Conservation (phyloP, 2,797 vertebrate species). For the Acanthurus leucopareius region DNA sequence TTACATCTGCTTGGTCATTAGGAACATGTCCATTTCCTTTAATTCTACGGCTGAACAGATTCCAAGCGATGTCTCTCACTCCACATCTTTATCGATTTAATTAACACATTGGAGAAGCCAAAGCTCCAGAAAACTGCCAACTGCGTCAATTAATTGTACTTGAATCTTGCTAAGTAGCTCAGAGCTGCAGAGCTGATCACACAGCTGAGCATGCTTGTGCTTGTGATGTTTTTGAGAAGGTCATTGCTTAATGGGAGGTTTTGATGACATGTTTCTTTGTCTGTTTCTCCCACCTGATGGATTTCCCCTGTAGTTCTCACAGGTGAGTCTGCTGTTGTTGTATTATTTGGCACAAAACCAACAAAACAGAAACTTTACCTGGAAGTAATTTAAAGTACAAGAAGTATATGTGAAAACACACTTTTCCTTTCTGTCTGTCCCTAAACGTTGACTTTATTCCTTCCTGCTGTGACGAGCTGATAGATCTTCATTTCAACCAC, state of each 20-base stretch:
- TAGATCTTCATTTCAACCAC: background rate
- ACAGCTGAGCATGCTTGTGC: background rate
- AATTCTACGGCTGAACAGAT: constrained; percentile 55
- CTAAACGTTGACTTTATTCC: background rate
- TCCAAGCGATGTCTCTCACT: constrained; percentile 42
- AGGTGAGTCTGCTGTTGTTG: constrained; percentile 76
- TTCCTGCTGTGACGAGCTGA: background rate
- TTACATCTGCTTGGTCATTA: constrained; percentile 53
- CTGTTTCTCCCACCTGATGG: constrained; percentile 44
- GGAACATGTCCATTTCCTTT: constrained; percentile 47
- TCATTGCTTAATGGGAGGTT: constrained; percentile 4
- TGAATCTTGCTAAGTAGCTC: constrained; percentile 22
- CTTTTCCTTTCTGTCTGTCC: background rate
- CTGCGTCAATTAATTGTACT: constrained; percentile 29
- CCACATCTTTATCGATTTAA: constrained; percentile 44
- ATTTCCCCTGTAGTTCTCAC: constrained; percentile 82
- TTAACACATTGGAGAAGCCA: constrained; percentile 35
- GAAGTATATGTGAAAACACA: background rate
- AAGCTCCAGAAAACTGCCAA: constrained; percentile 39
- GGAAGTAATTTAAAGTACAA: constrained; percentile 2
- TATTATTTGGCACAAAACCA: background rate
- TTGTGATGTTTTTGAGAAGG: constrained; percentile 30
- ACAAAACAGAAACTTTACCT: background rate
- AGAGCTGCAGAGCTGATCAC: constrained; percentile 1
- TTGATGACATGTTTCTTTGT: constrained; percentile 62